Base-by-base conservation (phyloP, 1,140 invertebrate species). In the Stenopsyche tienmushanensis region DNA sequence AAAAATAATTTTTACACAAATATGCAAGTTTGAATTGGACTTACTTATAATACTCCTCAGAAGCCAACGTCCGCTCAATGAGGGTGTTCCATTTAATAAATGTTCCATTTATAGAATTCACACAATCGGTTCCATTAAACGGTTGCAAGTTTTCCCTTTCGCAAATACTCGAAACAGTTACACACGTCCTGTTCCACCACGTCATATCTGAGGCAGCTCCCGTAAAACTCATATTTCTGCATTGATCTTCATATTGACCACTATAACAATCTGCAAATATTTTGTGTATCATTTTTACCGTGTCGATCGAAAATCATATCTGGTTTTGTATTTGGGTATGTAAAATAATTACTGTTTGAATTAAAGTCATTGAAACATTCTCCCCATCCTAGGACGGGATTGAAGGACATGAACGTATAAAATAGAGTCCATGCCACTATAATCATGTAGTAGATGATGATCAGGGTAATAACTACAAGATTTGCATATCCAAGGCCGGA, bases 401-500 rank as follows among this genome's bases (percentile, higher is more conserved):
- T 82, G 69, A 93, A 86, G 0, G 90, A 91, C 8, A 85, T 82
- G 58, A 89, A 85, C 0, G 89, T 84, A 72, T 92, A 93, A 73
- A 88, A 90, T 23, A 91, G 71, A 0, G 86, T 87, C 90, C 90
- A 93, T 0, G 89, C 83, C 0, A 93, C 85, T 45, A 94, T 90
- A 3, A 93, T 84, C 82, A 91, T 92, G 74, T 92, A 94, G 73
- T 93, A 94, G 5, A 91, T 85, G 47, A 89, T 90, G 23, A 94
- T 84, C 70, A 91, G 83, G 21, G 83, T 84, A 0, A 93, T 92
- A 57, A 94, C 89, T 9, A 93, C 83, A 13, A 90, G 75, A 3
- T 85, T 86, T 53, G 85, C 88, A 55, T 88, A 85, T 7, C 88
- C 89, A 0, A 89, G 73, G 1, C 86, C 86, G 47, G 69, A 81